Evolutionary conservation across 2,888 invertebrate genomes (phyloP).

Genomic region (Axea sp.): DNA sequence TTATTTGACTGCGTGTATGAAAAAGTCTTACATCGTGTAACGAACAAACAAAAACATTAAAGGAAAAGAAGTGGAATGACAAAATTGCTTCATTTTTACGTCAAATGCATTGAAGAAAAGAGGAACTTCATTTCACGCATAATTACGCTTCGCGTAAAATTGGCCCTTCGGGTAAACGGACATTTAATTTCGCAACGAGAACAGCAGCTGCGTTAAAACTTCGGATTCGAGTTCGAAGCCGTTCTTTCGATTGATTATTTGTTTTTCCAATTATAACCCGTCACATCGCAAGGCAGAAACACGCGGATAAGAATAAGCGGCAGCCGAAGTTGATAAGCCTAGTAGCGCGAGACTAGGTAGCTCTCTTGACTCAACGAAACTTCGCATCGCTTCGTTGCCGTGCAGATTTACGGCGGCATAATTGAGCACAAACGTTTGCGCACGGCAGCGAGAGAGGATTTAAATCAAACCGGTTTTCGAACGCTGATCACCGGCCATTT

Average conservation of each 20-base stretch:
- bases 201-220: too few species aligned
- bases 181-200: too few species aligned
- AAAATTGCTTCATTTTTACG: too few species aligned
- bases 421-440: constrained; percentile 65
- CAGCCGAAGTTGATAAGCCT: constrained; percentile 43
- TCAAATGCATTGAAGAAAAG: too few species aligned
- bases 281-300: constrained; percentile 1
- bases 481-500: constrained; percentile 61
- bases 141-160: too few species aligned
- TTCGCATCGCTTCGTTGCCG: constrained; percentile 63
- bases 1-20: too few species aligned
- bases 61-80: too few species aligned
- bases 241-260: constrained; percentile 26
- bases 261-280: constrained; percentile 17
- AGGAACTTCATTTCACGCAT: too few species aligned
- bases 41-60: too few species aligned
- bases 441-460: constrained; percentile 52
- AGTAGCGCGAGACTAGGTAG: constrained; percentile 45
- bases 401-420: constrained; percentile 68
- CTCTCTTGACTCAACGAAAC: constrained; percentile 53
- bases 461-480: constrained; percentile 59
- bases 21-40: too few species aligned
- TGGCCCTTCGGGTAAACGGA: too few species aligned
- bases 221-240: too few species aligned
- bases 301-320: constrained; percentile 27